A percentile compares a stretch with the other conserved stretches of the same genome.
Evolutionary conservation across 2,888 invertebrate species (phyloP).

Genomic region (Scaptodrosophila latifasciaeformis): DNA sequence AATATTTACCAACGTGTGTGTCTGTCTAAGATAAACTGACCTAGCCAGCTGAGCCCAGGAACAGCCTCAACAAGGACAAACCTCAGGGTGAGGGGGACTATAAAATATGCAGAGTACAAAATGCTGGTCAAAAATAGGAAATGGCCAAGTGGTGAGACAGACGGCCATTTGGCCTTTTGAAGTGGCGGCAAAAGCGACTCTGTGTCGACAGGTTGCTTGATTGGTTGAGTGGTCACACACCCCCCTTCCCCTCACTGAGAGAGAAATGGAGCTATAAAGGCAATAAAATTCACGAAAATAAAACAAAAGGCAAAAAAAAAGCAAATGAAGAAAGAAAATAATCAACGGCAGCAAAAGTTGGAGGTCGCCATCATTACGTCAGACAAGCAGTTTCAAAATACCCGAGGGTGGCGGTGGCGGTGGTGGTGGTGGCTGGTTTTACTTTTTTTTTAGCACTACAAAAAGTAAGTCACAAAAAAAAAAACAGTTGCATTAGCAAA

Average conservation of each 20-base stretch:
- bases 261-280: constrained; percentile 39
- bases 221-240: constrained; percentile 1
- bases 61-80: no score
- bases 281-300: constrained; percentile 41
- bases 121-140: constrained; percentile 31
- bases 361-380: constrained; percentile 9
- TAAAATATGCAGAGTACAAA: constrained; percentile 61
- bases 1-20: background rate
- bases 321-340: background rate
- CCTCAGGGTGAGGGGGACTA: no score
- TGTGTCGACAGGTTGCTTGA: constrained; percentile 7
- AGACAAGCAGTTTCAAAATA: no score
- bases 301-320: no score
- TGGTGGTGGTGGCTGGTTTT: no score
- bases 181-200: constrained; percentile 23
- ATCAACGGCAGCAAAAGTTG: constrained; percentile 2
- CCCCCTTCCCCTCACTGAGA: constrained; percentile 1
- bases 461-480: background rate
- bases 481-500: background rate
- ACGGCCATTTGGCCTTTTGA: no score
- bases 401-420: background rate
- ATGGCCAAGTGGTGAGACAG: constrained; percentile 24
- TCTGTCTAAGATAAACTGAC: constrained; percentile 48
- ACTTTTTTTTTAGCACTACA: no score
- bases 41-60: no score